A percentile compares a stretch with the other conserved stretches of the same genome.
phyloP scores from a whole-genome alignment of 1,140 invertebrate species.

The Brachionus manjavacas region DNA sequence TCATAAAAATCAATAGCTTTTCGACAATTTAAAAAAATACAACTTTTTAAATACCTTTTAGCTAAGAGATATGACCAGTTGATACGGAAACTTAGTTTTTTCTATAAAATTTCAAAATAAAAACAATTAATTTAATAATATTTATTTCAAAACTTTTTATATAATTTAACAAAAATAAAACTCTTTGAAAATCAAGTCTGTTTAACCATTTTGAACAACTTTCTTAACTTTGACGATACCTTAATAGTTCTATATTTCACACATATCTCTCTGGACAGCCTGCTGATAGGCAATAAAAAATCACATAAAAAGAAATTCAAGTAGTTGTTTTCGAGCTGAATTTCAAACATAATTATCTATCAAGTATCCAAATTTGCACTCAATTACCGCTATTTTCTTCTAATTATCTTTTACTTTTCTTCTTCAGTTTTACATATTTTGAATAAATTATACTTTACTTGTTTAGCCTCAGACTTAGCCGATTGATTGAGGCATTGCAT shows the following conservation, averaged over 20 bases:
- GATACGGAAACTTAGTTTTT: too few relatives aligned
- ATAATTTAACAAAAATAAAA: background rate
- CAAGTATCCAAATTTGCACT: constrained; percentile 4
- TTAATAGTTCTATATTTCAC: background rate
- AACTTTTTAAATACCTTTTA: too few relatives aligned
- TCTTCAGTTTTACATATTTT: background rate
- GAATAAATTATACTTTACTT: background rate
- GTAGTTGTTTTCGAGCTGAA: background rate
- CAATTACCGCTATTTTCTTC: constrained; percentile 8
- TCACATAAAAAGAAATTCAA: background rate
- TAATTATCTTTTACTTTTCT: background rate
- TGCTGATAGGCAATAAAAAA: background rate
- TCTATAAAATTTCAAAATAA: too few relatives aligned
- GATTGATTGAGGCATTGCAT: background rate
- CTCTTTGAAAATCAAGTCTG: too few relatives aligned
- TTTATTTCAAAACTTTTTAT: background rate
- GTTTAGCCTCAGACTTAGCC: background rate
- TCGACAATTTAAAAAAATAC: too few relatives aligned
- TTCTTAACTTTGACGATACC: background rate
- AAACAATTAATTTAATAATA: too few relatives aligned
- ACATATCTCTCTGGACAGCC: background rate
- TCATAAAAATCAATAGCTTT: too few relatives aligned
- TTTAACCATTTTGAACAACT: background rate
- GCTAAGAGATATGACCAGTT: too few relatives aligned
- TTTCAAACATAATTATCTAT: constrained; percentile 20